phyloP scores from a whole-genome alignment of 2,113 vertebrate genomes.

The Pogonocichla stellata region DNA sequence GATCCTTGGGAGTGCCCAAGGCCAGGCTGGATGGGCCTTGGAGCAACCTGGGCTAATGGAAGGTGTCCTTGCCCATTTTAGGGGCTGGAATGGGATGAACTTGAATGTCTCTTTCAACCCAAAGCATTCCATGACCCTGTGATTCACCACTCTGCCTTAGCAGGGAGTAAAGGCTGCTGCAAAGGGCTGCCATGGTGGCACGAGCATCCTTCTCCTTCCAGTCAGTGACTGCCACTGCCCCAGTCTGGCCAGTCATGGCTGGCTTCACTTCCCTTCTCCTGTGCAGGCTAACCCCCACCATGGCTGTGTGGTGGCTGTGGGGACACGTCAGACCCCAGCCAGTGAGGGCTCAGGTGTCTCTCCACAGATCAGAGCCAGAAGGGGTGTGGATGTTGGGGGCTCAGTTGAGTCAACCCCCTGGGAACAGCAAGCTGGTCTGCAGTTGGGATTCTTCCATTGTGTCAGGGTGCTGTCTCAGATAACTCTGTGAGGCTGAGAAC shows the following conservation, averaged over 20 bases:
- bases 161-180: not conserved
- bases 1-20: not conserved
- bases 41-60: not conserved
- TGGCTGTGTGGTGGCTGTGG: rapidly evolving
- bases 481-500: not conserved
- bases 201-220: not conserved
- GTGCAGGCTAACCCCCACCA: not conserved
- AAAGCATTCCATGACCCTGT: not conserved
- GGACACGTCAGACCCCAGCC: not conserved
- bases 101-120: not conserved
- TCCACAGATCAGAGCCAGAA: rapidly evolving
- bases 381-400: not conserved
- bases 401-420: rapidly evolving
- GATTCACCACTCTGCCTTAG: not conserved
- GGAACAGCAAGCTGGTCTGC: not conserved
- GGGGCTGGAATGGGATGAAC: not conserved
- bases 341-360: not conserved
- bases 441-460: not conserved
- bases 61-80: not conserved
- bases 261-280: not conserved
- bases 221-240: not conserved
- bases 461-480: not conserved
- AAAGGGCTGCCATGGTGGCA: not conserved
- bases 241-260: not conserved
- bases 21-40: rapidly evolving